phyloP scores from a whole-genome alignment of 2,888 invertebrate genomes.

The Tipula vernalis region DNA sequence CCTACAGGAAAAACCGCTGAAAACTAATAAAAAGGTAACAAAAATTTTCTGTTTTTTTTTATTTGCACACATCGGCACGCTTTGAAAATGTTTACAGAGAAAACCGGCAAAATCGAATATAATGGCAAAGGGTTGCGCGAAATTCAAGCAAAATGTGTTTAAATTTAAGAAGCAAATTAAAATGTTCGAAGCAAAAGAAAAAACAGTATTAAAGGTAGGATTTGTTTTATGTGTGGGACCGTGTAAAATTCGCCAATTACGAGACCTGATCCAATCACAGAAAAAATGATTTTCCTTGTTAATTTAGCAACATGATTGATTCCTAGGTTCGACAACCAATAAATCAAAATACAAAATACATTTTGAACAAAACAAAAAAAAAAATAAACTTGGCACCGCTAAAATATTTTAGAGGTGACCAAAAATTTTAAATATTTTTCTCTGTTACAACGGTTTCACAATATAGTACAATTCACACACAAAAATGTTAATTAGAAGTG shows the following conservation, averaged over 20 bases:
- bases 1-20: slow-evolving; percentile 35
- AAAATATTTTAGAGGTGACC: neutral
- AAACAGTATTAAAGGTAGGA: neutral
- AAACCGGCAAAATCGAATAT: neutral
- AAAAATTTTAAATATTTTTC: neutral
- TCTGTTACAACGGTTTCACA: neutral
- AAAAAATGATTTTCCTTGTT: neutral
- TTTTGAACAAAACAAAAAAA: neutral
- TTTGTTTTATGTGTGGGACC: neutral
- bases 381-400: neutral
- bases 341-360: neutral
- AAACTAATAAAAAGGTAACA: slow-evolving; percentile 24
- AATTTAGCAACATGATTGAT: neutral
- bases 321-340: neutral
- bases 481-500: neutral
- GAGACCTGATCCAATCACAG: neutral
- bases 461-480: neutral
- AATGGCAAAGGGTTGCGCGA: neutral
- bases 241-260: neutral
- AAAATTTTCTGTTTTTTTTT: neutral
- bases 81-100: neutral
- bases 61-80: neutral
- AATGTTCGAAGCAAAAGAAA: neutral
- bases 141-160: neutral
- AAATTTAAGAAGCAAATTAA: neutral